phyloP scores from a whole-genome alignment of 2,888 invertebrate species.

The Ophioninae sp. region DNA sequence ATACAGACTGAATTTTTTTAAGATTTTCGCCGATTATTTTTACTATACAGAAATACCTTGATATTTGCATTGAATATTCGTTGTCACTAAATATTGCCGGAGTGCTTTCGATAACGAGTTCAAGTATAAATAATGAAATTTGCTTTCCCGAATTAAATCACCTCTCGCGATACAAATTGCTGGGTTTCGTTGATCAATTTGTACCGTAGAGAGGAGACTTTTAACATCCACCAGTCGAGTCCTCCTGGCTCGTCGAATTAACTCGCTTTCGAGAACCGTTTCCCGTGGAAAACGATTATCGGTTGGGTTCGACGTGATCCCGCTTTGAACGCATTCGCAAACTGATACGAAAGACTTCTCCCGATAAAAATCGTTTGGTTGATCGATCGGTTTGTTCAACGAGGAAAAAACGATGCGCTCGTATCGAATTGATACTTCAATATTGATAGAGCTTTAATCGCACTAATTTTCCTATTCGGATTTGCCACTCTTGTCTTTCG shows the following conservation, averaged over 20 bases:
- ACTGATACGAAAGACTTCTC: not conserved
- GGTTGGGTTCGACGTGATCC: not conserved
- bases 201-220: not conserved
- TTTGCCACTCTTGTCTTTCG: not conserved
- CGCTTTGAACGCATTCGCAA: not conserved
- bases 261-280: not conserved
- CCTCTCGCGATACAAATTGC: not conserved
- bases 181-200: not conserved
- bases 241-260: not conserved
- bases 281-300: not conserved
- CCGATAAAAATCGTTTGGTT: not conserved
- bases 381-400: not conserved
- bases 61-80: slow-evolving; percentile 17
- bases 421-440: not conserved
- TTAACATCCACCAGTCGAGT: not conserved
- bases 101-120: slow-evolving; percentile 9
- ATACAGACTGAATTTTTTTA: no score
- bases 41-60: slow-evolving; percentile 10
- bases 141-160: slow-evolving; percentile 1
- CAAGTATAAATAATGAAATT: not conserved
- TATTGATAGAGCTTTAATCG: not conserved
- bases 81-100: not conserved
- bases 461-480: not conserved
- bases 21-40: no score
- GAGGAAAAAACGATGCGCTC: not conserved